These are phyloP conservation scores for Chunga burmeisteri DNA, from an alignment of 2,113 vertebrate genomes.

Conservation along the genomic window DNA sequence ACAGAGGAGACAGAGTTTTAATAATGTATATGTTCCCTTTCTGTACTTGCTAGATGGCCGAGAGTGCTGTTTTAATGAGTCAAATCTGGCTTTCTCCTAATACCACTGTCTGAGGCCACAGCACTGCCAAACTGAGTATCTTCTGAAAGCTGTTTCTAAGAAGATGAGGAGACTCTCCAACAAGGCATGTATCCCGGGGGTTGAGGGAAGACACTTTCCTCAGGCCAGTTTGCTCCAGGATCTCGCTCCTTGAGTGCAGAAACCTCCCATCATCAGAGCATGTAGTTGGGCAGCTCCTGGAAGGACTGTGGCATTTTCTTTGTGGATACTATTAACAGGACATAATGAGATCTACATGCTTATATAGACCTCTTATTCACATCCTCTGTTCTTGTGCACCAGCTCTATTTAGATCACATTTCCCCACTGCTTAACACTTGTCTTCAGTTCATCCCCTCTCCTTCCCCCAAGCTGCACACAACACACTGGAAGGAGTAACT, in stretches of 20 bases:
- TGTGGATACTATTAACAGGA: background rate
- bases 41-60: background rate
- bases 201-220: background rate
- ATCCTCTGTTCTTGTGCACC: background rate
- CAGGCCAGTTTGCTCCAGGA: background rate
- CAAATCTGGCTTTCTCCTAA: background rate
- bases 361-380: background rate
- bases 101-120: background rate
- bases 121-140: background rate
- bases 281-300: background rate
- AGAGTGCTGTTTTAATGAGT: constrained; percentile 33
- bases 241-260: background rate
- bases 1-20: background rate
- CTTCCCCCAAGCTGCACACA: background rate
- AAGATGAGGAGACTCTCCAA: background rate
- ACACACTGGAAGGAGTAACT: background rate
- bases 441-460: background rate
- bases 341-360: background rate
- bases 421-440: background rate
- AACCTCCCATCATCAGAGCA: background rate
- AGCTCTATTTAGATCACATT: background rate
- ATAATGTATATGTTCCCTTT: background rate
- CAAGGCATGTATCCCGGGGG: background rate
- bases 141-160: background rate
- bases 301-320: background rate